These are phyloP conservation scores for Micrastur ruficollis DNA, from an alignment of 2,797 vertebrate species.

Conservation along the genomic window DNA sequence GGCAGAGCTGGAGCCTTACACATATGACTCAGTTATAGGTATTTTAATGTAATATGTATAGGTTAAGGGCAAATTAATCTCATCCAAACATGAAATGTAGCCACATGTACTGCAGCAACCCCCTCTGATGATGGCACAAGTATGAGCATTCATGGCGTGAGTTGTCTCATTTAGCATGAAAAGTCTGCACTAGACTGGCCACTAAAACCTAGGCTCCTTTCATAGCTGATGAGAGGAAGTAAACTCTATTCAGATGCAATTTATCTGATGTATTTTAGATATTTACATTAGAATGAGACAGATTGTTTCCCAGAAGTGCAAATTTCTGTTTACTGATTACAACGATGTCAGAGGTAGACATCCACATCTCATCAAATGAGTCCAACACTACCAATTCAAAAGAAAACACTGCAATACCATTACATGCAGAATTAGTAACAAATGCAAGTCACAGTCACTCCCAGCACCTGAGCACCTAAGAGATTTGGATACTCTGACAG, in stretches of 20 bases:
- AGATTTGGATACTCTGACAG: background rate
- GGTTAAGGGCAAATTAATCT: background rate
- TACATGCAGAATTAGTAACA: background rate
- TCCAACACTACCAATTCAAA: background rate
- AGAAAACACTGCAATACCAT: background rate
- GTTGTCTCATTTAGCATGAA: background rate
- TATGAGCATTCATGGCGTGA: fast-evolving
- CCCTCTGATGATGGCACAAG: background rate
- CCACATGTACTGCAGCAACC: background rate
- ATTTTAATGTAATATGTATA: background rate
- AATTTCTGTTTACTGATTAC: background rate
- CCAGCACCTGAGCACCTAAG: background rate
- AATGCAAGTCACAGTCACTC: background rate
- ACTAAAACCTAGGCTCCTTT: background rate
- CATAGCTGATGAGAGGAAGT: background rate
- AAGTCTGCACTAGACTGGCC: background rate
- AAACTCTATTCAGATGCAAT: background rate
- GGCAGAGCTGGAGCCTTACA: background rate
- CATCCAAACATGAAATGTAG: background rate
- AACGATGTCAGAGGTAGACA: background rate
- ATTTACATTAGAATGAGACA: background rate
- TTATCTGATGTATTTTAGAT: background rate
- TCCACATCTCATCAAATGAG: background rate
- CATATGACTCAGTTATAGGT: background rate
- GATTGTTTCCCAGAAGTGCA: background rate